These are phyloP conservation scores for Drosophila pegasa DNA, from an alignment of 2,888 invertebrate species.

Conservation along the genomic window DNA sequence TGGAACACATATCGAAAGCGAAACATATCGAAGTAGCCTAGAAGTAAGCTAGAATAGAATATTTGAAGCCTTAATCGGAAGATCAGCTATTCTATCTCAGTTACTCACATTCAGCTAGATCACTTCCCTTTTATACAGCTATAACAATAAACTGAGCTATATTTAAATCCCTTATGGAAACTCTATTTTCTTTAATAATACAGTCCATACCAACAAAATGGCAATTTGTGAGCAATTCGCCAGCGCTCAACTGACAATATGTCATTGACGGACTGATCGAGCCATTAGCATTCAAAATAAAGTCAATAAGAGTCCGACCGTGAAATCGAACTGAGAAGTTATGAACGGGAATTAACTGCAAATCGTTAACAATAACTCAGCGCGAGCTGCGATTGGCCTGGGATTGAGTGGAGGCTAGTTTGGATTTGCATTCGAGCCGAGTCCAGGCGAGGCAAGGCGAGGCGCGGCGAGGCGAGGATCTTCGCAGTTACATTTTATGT, in stretches of 20 bases:
- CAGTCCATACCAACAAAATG: neutral
- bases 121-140: neutral
- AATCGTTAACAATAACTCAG: constrained; percentile 84
- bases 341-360: constrained; percentile 80
- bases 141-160: neutral
- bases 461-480: constrained; percentile 58
- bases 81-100: neutral
- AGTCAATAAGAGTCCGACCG: constrained; percentile 63
- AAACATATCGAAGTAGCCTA: too few species aligned
- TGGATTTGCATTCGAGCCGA: constrained; percentile 69
- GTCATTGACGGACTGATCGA: constrained; percentile 58
- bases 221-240: constrained; percentile 9
- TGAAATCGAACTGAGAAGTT: constrained; percentile 71
- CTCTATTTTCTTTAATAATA: too few species aligned
- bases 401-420: constrained; percentile 38
- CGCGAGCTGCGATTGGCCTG: neutral
- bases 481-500: constrained; percentile 69
- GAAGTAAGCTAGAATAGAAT: neutral
- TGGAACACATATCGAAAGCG: too few species aligned
- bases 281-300: constrained; percentile 76
- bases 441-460: too few species aligned
- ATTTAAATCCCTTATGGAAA: too few species aligned
- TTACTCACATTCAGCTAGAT: neutral
- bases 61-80: neutral
- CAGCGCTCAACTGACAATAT: constrained; percentile 35